These are phyloP conservation scores for Megathymus violae DNA, from an alignment of 1,140 invertebrate genomes.

Conservation along the genomic window DNA sequence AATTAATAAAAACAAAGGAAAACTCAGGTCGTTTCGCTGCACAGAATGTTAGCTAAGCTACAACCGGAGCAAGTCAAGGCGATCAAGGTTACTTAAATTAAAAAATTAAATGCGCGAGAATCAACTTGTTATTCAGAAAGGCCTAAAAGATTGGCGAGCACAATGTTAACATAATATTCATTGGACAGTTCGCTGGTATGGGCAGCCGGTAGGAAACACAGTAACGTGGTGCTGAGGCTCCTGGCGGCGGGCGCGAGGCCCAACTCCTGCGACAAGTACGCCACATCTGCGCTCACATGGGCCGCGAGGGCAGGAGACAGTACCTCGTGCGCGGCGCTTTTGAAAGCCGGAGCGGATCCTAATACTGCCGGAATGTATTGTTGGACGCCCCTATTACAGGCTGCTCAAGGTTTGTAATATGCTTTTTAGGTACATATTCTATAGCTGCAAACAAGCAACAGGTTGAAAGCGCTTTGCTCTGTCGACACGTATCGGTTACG, in stretches of 20 bases:
- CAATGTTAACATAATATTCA: background rate
- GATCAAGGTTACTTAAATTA: too few relatives aligned
- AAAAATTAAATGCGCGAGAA: too few relatives aligned
- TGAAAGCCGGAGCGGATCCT: slow-evolving; percentile 89
- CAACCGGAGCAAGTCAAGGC: too few relatives aligned
- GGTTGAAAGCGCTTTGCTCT: too few relatives aligned
- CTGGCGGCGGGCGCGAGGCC: slow-evolving; percentile 94
- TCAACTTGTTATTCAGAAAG: too few relatives aligned
- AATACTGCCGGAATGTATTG: slow-evolving; percentile 91
- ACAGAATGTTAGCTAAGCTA: too few relatives aligned
- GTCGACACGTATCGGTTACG: too few relatives aligned
- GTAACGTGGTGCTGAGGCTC: slow-evolving; percentile 92
- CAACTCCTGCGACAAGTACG: slow-evolving; percentile 97
- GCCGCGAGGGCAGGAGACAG: slow-evolving; percentile 95
- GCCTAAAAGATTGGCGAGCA: too few relatives aligned
- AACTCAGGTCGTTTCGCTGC: too few relatives aligned
- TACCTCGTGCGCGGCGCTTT: slow-evolving; percentile 92
- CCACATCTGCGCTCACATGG: slow-evolving; percentile 98
- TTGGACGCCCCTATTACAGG: slow-evolving; percentile 96
- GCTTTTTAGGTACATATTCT: too few relatives aligned
- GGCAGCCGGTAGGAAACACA: slow-evolving; percentile 96
- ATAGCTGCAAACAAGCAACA: too few relatives aligned
- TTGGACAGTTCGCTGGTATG: slow-evolving; percentile 90
- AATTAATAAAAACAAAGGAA: too few relatives aligned
- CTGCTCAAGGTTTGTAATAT: slow-evolving; percentile 91